phyloP scores from a whole-genome alignment of 2,113 vertebrate species.

The Onychostruthus taczanowskii region DNA sequence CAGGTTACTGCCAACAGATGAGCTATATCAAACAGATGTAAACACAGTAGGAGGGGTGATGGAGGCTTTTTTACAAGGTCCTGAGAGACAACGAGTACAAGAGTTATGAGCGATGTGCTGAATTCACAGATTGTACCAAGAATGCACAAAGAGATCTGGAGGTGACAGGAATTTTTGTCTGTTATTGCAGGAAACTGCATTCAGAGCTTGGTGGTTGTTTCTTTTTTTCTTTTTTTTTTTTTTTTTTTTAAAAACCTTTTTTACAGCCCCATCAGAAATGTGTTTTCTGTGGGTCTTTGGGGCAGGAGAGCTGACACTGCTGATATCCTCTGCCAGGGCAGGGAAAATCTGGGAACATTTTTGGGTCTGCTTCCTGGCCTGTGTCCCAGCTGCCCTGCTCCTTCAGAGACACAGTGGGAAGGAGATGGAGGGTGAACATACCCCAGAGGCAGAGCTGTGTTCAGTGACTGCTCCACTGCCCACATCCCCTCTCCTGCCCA shows the following conservation, averaged over 20 bases:
- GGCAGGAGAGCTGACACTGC: neutral
- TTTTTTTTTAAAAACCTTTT: neutral
- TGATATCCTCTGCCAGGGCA: neutral
- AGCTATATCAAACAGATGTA: constrained; percentile 14
- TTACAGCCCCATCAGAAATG: neutral
- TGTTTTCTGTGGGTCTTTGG: neutral
- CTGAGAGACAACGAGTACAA: neutral
- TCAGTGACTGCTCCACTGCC: neutral
- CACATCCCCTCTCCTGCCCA: neutral
- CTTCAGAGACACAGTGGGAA: neutral
- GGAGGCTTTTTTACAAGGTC: neutral
- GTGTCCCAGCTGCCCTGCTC: neutral
- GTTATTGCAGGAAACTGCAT: neutral
- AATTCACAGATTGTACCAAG: neutral
- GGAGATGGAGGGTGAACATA: neutral
- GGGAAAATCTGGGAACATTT: neutral
- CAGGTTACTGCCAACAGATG: neutral
- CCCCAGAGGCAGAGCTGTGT: neutral
- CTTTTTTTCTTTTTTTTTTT: too few relatives aligned
- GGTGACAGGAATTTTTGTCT: neutral
- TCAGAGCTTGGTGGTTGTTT: neutral
- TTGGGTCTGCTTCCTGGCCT: neutral
- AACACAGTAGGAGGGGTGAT: neutral
- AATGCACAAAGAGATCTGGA: neutral
- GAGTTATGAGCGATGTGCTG: neutral